Evolutionary conservation across 1,140 invertebrate genomes (phyloP), one percentile per base, ranked within the genome.

Genomic region (Trachymyrmex septentrionalis): DNA sequence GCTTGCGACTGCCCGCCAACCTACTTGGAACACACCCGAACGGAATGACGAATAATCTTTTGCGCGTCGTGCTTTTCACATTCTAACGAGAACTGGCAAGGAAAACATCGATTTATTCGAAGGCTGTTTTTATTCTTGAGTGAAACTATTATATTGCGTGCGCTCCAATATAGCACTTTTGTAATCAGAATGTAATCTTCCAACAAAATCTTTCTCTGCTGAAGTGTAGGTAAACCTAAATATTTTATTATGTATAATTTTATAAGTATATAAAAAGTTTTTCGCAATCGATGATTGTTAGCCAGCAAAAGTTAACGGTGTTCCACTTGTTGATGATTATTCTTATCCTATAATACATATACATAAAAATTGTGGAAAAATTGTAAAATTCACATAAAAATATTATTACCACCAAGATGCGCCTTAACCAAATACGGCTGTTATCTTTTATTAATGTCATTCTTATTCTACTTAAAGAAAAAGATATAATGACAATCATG

Each of bases 41-140:
- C 55, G 30, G n/a, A 90, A 78, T 92, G 75, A 71, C 64, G 88
- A 92, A 87, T 86, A 77, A 91, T 92, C 76, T 87, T 85, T 86
- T 73, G 53, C 77, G 64, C 38, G 4, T 63, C 44, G n/a, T 5
- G 64, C 12, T 48, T 44, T 44, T 63, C 12, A 57, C 24, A n/a
- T 69, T 48, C 10, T n/a, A n/a, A 44, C 2, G 38, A 44, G 34
- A 7, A n/a, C 10, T 10, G n/a, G 38, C n/a, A 0, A 6, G 66
- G 66, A 16, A 38, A 69, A 69, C 66, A 69, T 69, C 12, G 66
- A 69, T 69, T 21, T 48, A 4, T 24, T 67, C 64, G 34, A 12
- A 4, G 21, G 38, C 14, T 16, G 38, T 16, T 50, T 69, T 69
- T 24, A 7, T 24, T 50, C 38, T 69, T 16, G n/a, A 38, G 12